A percentile compares a stretch with the other conserved stretches of the same genome.
Conservation (phyloP, 2,113 vertebrate species). For the Rana temporaria region DNA sequence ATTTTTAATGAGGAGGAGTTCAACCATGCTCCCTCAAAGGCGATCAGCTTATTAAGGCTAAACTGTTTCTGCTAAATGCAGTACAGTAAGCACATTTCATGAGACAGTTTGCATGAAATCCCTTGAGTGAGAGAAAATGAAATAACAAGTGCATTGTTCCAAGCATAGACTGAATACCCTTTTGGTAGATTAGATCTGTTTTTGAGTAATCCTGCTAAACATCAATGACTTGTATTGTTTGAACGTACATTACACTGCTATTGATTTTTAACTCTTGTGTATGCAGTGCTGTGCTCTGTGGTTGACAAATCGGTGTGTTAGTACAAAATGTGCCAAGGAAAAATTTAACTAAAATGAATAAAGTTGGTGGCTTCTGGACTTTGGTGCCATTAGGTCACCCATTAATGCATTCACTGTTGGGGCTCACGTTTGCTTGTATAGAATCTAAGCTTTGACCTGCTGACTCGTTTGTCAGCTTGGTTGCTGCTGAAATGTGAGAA, state of each 20-base stretch:
- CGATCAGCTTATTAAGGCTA: conserved; percentile 67
- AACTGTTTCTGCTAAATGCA: conserved; percentile 69
- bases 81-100: conserved; percentile 68
- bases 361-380: conserved; percentile 48
- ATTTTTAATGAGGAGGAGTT: conserved; percentile 71
- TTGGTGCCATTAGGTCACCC: conserved; percentile 53
- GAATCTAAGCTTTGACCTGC: conserved; percentile 63
- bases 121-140: conserved; percentile 63
- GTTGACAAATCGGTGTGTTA: conserved; percentile 61
- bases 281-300: conserved; percentile 65
- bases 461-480: conserved; percentile 65
- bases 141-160: conserved; percentile 64
- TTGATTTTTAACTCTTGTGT: conserved; percentile 66
- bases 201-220: conserved; percentile 69
- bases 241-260: conserved; percentile 70
- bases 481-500: conserved; percentile 70
- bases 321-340: conserved; percentile 53
- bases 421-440: conserved; percentile 48
- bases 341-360: conserved; percentile 60
- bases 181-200: conserved; percentile 66
- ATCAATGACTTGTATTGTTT: conserved; percentile 69
- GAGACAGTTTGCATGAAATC: conserved; percentile 67
- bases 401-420: conserved; percentile 58
- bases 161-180: conserved; percentile 68
- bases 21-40: conserved; percentile 64